Evolutionary conservation across 2,888 invertebrate genomes (phyloP).

Genomic region (Harmothoe impar): DNA sequence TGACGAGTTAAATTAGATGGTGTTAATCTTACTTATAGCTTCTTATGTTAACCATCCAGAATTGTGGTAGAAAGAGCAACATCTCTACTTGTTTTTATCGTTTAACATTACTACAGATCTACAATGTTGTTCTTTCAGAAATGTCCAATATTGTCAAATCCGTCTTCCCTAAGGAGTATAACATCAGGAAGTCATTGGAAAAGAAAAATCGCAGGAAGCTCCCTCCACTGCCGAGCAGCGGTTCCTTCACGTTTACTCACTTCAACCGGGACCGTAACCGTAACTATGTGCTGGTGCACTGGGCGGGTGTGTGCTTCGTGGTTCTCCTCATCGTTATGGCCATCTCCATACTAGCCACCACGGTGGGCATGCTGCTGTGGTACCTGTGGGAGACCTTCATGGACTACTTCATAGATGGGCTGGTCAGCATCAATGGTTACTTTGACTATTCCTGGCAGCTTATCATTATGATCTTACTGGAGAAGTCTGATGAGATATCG

Average conservation of each 20-base stretch:
- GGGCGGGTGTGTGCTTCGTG: conserved; percentile 64
- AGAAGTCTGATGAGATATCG: conserved; percentile 49
- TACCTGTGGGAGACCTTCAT: conserved; percentile 62
- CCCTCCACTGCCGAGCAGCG: conserved; percentile 55
- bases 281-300: conserved; percentile 58
- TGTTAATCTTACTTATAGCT: no score
- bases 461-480: conserved; percentile 48
- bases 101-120: no score
- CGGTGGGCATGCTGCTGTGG: conserved; percentile 63
- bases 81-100: no score
- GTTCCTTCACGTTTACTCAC: neutral
- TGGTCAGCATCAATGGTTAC: conserved; percentile 46
- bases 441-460: conserved; percentile 59
- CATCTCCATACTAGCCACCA: conserved; percentile 53
- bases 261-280: conserved; percentile 25
- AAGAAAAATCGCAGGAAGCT: conserved; percentile 41
- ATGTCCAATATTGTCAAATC: conserved; percentile 50
- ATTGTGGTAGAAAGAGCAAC: no score
- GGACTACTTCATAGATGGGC: conserved; percentile 59
- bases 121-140: conserved; percentile 59
- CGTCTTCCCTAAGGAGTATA: conserved; percentile 63
- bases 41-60: no score
- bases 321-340: conserved; percentile 58
- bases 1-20: no score
- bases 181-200: conserved; percentile 37